Conservation (phyloP, 2,113 vertebrate species). For the Elephantulus edwardii region DNA sequence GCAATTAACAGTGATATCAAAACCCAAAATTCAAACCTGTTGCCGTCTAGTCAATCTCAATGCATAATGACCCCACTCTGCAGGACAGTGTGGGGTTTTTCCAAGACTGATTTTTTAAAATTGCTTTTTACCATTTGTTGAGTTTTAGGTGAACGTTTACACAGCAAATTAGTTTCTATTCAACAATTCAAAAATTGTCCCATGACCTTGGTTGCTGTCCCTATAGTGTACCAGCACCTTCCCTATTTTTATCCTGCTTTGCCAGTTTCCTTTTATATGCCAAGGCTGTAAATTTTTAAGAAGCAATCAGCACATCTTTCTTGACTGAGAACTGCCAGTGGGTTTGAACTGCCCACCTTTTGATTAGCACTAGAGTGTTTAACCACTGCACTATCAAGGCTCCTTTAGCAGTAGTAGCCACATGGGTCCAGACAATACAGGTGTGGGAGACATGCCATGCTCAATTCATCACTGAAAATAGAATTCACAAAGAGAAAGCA, state of each 20-base stretch:
- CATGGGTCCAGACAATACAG: rapidly evolving
- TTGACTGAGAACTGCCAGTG: background rate
- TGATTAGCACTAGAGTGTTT: background rate
- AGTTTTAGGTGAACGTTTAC: background rate
- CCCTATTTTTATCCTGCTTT: background rate
- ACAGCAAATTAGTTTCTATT: background rate
- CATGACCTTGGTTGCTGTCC: background rate
- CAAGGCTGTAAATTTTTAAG: background rate
- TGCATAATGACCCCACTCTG: background rate
- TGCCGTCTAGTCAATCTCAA: background rate
- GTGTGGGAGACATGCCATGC: background rate
- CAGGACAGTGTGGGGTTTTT: background rate
- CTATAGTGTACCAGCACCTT: background rate
- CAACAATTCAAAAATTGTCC: background rate
- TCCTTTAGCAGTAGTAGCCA: background rate
- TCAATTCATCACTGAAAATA: background rate
- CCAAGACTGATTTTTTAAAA: background rate
- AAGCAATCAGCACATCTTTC: background rate
- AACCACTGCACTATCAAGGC: background rate
- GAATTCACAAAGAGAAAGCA: background rate
- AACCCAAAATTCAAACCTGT: background rate
- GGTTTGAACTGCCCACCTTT: background rate
- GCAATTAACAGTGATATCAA: background rate
- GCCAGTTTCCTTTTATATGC: background rate
- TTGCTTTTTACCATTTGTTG: background rate